These are phyloP conservation scores for Prietella phreatophila DNA, from an alignment of 2,113 vertebrate species.

Conservation along the genomic window DNA sequence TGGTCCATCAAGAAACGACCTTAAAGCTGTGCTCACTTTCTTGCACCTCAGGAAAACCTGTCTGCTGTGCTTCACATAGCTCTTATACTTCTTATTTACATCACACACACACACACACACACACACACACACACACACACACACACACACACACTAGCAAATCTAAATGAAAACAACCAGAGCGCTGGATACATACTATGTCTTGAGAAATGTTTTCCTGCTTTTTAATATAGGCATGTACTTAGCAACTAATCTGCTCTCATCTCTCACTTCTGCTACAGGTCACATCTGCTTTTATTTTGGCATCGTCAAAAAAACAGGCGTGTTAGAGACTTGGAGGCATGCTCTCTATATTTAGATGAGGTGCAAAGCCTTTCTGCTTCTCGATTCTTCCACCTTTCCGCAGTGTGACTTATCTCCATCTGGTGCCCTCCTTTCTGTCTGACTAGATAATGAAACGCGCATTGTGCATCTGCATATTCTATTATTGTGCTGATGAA, in stretches of 20 bases:
- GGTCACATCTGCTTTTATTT: constrained; percentile 2
- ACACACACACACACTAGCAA: neutral
- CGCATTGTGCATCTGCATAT: constrained; percentile 18
- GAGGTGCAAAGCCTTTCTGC: neutral
- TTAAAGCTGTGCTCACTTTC: constrained; percentile 41
- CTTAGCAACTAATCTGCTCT: neutral
- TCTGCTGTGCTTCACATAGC: neutral
- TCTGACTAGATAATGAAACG: constrained; percentile 21
- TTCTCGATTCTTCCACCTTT: neutral
- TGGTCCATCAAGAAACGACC: constrained; percentile 9
- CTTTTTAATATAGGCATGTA: neutral
- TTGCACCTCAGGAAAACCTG: neutral
- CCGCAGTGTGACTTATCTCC: constrained; percentile 21
- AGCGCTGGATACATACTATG: neutral
- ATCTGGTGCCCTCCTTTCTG: neutral
- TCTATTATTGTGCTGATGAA: constrained; percentile 16
- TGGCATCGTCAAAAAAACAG: constrained; percentile 1
- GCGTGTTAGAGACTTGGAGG: constrained; percentile 14
- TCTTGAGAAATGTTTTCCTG: neutral
- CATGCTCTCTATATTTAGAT: constrained; percentile 31
- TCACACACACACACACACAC: neutral
- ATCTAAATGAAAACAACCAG: neutral
- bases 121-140: neutral
- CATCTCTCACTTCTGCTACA: constrained; percentile 21
- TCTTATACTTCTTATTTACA: neutral